Base-by-base conservation (phyloP, 2,888 invertebrate genomes). In the Chymomyza caudatula region DNA sequence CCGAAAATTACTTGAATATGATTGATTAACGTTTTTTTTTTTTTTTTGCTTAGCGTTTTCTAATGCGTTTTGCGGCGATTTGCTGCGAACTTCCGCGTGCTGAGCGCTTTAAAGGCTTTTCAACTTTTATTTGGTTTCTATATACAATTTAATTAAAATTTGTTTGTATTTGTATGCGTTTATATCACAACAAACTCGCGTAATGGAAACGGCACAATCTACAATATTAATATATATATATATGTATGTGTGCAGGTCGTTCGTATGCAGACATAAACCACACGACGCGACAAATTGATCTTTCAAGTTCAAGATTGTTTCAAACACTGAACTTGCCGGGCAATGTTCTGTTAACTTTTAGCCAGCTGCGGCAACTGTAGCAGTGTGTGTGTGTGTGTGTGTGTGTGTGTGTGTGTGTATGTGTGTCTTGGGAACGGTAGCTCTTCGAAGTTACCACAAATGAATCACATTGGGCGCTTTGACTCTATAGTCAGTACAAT, bases 241-340 rank as follows among this genome's bases (percentile, higher is more conserved):
- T 37, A 22, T 56, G 43, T 64, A 52, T 49, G 15, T 8, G n/a
- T 47, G 8, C 19, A 19, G 44, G 2, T 37, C 29, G 11, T 37
- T 11, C 29, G 29, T 37, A 37, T 37, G 29, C 29, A 37, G 29
- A 37, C 29, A 0, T 37, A 37, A 62, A 65, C 60, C 55, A 61
- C 61, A 69, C 63, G 55, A 67, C 70, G 67, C 73, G 74, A 69
- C 23, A 13, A 44, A 66, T 69, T 73, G 82, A 82, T 80, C 82
- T 78, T 76, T 66, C 78, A 68, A 78, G 74, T 83, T 82, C 78
- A 76, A 73, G 85, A 76, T 77, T 72, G 69, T 70, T 60, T 71
- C 63, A 74, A 62, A 65, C 79, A 80, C 80, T 80, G 85, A 85
- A 71, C 73, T 68, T 49, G 60, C 57, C 55, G 63, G 60, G 59